Evolutionary conservation across 2,797 vertebrate genomes (phyloP), one percentile per base, ranked within the genome.

Genomic region (Brachymystax lenok): DNA sequence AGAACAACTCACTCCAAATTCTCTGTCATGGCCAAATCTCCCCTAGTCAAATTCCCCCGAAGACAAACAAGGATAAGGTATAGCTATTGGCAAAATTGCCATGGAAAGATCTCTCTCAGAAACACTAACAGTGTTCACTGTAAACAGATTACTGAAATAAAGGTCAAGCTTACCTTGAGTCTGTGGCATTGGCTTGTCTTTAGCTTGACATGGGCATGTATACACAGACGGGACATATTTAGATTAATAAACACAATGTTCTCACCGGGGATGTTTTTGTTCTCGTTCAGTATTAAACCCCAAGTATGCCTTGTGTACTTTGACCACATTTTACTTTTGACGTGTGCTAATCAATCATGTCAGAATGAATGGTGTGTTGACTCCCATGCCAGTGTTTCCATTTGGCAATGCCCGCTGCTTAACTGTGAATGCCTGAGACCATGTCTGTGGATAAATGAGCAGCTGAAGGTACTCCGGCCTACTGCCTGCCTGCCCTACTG

Each of bases 341-440:
- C 92, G 91, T 92, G 92, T 83, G 90, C 89, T 91, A 92, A 93
- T 92, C 90, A 92, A 91, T 94, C 92, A 93, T 90, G 91, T 91
- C 92, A 92, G 87, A 87, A 85, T 75, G 91, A 92, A 92, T 88
- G 82, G 85, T 88, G 89, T 84, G 90, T 91, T 91, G 89, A 91
- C 91, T 93, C 92, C 87, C 86, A 89, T 91, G 90, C 91, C 91
- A 92, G 88, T 93, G 92, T 94, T 93, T 93, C 92, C 89, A 91
- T 93, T 93, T 90, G 91, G 89, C 79, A 91, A 92, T 92, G 89
- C 89, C 87, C 46, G 83, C 83, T 88, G 91, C 88, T 92, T 92
- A 91, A 77, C 79, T 77, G 77, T 83, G 83, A 90, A 92, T 90
- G 91, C 84, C 88, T 21, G 2, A 88, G 86, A 83, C 83, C 81